These are phyloP conservation scores for Corapipo altera DNA, from an alignment of 2,113 vertebrate species.

Conservation along the genomic window DNA sequence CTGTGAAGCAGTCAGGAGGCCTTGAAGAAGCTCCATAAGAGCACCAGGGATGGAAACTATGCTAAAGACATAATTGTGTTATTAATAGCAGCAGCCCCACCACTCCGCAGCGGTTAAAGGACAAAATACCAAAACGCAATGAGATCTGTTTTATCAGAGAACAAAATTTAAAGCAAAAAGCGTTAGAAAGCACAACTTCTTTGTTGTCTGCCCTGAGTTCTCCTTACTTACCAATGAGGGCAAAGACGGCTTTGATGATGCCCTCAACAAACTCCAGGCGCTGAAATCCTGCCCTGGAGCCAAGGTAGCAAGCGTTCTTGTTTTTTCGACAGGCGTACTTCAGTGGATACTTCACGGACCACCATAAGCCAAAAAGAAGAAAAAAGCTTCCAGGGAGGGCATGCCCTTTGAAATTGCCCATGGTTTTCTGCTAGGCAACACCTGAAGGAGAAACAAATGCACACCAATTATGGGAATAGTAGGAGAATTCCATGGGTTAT, in stretches of 20 bases:
- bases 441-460: conserved; percentile 1
- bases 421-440: conserved; percentile 45
- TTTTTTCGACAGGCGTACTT: conserved; percentile 84
- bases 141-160: background rate
- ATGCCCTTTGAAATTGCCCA: conserved; percentile 95
- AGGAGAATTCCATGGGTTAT: background rate
- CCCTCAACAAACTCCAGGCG: conserved; percentile 87
- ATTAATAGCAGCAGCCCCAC: background rate
- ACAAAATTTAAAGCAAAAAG: background rate
- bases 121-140: background rate
- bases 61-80: rapidly evolving
- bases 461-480: background rate
- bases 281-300: conserved; percentile 81
- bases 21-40: background rate
- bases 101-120: background rate
- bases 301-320: conserved; percentile 81
- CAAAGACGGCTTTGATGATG: conserved; percentile 77
- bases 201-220: background rate
- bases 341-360: conserved; percentile 84
- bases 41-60: rapidly evolving
- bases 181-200: background rate
- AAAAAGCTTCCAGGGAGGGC: conserved; percentile 91
- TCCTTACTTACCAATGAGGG: conserved; percentile 81
- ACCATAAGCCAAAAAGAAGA: conserved; percentile 89
- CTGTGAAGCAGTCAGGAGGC: background rate